phyloP scores from a whole-genome alignment of 1,140 invertebrate genomes.

The Megalonaias nervosa region DNA sequence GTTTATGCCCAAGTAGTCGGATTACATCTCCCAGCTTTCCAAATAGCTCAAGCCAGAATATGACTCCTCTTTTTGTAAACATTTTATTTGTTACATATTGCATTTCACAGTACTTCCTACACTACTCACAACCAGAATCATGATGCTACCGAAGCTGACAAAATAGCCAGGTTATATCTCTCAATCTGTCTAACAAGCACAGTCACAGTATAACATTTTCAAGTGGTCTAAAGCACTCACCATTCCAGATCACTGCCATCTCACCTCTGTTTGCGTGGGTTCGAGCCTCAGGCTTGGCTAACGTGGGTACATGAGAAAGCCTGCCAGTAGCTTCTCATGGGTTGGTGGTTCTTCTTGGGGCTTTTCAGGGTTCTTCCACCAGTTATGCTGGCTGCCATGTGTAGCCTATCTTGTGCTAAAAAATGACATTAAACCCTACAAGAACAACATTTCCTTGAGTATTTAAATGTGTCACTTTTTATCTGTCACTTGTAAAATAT shows the following conservation, averaged over 20 bases:
- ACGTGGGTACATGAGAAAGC: no score
- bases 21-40: no score
- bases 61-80: no score
- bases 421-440: no score
- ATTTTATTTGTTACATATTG: no score
- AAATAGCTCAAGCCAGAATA: no score
- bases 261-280: not conserved
- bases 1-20: no score
- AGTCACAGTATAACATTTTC: slow-evolving; percentile 47
- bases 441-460: not conserved
- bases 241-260: slow-evolving; percentile 11
- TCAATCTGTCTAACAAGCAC: slow-evolving; percentile 44
- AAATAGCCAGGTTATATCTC: slow-evolving; percentile 76
- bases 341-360: no score
- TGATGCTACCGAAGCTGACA: slow-evolving; percentile 69
- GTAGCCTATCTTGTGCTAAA: no score
- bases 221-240: no score
- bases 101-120: slow-evolving; percentile 48
- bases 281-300: no score
- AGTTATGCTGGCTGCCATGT: slow-evolving; percentile 36
- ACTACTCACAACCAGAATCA: slow-evolving; percentile 59
- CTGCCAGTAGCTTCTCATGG: no score
- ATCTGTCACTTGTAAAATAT: not conserved
- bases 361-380: slow-evolving; percentile 42
- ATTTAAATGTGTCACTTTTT: not conserved